A percentile compares a stretch with the other conserved stretches of the same genome.
These are phyloP conservation scores for Microtus richardsoni DNA, from an alignment of 2,113 vertebrate genomes.

Conservation along the genomic window DNA sequence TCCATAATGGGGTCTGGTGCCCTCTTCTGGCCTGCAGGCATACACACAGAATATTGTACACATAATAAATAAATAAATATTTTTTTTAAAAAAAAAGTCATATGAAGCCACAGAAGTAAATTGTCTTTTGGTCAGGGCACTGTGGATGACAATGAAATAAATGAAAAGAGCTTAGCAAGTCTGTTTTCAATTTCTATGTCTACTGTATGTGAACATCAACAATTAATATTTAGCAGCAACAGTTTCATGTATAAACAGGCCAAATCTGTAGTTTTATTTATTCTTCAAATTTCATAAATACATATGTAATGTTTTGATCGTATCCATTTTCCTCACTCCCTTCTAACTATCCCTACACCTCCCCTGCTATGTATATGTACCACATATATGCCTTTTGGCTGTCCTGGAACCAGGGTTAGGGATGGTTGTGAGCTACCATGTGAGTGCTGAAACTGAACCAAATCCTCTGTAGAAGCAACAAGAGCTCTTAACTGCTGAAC, in stretches of 20 bases:
- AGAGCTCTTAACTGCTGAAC: background rate
- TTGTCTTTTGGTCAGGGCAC: background rate
- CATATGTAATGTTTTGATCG: background rate
- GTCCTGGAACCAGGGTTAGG: background rate
- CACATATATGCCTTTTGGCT: background rate
- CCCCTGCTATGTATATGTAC: background rate
- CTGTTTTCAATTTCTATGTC: background rate
- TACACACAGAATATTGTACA: too few relatives aligned
- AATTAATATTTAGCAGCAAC: conserved; percentile 8
- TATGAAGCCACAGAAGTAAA: background rate
- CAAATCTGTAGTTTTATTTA: background rate
- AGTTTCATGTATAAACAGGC: background rate
- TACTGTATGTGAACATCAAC: background rate
- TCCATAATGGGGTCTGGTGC: too few relatives aligned
- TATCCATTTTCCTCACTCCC: background rate
- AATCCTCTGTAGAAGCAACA: background rate
- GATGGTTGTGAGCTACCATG: background rate
- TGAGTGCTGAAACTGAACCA: background rate
- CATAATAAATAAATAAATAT: too few relatives aligned
- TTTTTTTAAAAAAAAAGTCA: background rate
- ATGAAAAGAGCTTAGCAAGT: background rate
- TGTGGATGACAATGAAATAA: background rate
- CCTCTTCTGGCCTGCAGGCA: too few relatives aligned
- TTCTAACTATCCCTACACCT: background rate
- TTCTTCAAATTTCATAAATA: background rate